Percentiles rank a stretch among this genome's conserved stretches.
Conservation (phyloP, 2,113 vertebrate genomes). For the Caranx melampygus region DNA sequence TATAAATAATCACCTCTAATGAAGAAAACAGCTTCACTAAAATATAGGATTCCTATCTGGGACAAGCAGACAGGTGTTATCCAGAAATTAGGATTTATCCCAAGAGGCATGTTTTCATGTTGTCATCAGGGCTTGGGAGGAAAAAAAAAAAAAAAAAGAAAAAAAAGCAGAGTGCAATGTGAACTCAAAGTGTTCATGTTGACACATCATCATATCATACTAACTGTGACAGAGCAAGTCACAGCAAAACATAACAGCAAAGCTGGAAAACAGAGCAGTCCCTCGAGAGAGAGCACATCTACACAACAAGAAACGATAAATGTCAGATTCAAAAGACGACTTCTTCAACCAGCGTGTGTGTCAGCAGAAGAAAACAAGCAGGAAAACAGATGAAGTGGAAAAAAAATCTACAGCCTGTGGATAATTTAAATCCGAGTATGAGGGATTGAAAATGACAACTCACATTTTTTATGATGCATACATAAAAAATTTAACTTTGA, state of each 20-base stretch:
- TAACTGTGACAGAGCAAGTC: slow-evolving; percentile 25
- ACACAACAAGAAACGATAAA: slow-evolving; percentile 15
- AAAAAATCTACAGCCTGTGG: background rate
- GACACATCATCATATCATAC: background rate
- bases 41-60: background rate
- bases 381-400: background rate
- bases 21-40: background rate
- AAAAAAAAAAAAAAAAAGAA: background rate
- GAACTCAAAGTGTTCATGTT: background rate
- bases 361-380: slow-evolving; percentile 12
- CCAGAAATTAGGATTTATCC: slow-evolving; percentile 29
- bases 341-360: background rate
- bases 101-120: slow-evolving; percentile 37
- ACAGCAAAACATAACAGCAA: slow-evolving; percentile 32
- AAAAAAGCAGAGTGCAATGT: background rate
- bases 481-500: slow-evolving; percentile 5
- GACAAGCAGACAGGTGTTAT: slow-evolving; percentile 32
- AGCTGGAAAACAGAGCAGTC: slow-evolving; percentile 16
- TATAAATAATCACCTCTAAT: slow-evolving; percentile 4
- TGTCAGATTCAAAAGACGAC: slow-evolving; percentile 22
- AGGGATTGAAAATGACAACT: background rate
- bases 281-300: slow-evolving; percentile 1
- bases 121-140: slow-evolving; percentile 21
- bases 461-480: background rate
- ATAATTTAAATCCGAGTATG: background rate